Conservation (phyloP, 2,113 vertebrate genomes). For the Polypterus senegalus region DNA sequence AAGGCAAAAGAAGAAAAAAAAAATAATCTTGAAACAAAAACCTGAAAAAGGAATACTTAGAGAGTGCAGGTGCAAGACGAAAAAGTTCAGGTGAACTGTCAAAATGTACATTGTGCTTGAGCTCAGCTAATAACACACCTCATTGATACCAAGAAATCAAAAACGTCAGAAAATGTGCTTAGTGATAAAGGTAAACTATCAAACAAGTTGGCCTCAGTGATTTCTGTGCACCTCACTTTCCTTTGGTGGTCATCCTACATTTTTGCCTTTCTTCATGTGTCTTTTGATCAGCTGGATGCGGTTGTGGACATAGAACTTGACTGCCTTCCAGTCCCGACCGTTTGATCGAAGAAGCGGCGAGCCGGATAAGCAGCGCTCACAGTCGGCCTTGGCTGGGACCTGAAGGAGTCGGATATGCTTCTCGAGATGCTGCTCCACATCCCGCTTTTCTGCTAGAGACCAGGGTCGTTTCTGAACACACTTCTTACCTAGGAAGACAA, state of each 20-base stretch:
- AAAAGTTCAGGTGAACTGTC: too few species aligned
- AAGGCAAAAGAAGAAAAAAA: too few species aligned
- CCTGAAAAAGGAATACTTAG: too few species aligned
- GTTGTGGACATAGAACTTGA: constrained; percentile 64
- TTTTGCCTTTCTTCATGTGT: constrained; percentile 41
- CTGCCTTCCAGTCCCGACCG: constrained; percentile 57
- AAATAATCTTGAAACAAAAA: too few species aligned
- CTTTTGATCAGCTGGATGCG: constrained; percentile 60
- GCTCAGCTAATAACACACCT: too few species aligned
- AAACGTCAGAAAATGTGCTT: too few species aligned
- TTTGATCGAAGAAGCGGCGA: constrained; percentile 57
- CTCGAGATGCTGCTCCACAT: constrained; percentile 57
- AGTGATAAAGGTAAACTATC: too few species aligned
- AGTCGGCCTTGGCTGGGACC: constrained; percentile 56
- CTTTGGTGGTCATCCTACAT: constrained; percentile 7
- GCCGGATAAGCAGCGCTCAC: constrained; percentile 55
- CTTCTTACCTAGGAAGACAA: constrained; percentile 41
- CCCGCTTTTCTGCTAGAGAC: constrained; percentile 53
- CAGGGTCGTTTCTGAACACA: constrained; percentile 59
- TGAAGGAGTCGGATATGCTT: constrained; percentile 51
- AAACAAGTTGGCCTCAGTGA: too few species aligned
- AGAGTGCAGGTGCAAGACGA: too few species aligned
- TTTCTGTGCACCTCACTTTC: too few species aligned
- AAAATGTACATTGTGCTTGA: too few species aligned
- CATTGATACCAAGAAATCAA: too few species aligned